Evolutionary conservation across 1,140 invertebrate species (phyloP).

Genomic region (Coenobita brevimanus): DNA sequence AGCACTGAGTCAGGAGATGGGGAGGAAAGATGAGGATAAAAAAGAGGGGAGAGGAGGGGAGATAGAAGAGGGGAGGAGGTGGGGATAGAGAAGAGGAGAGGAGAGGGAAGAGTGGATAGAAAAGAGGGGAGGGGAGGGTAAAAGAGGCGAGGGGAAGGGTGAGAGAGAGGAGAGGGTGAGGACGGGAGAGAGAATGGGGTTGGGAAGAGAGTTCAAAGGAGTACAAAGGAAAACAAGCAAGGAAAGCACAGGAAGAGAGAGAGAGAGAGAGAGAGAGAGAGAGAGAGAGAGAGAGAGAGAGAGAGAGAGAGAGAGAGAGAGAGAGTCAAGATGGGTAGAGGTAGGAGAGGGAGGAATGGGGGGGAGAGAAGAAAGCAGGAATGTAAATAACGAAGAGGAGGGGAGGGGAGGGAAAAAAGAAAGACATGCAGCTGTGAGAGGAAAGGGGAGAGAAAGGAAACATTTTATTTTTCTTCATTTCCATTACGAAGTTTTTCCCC

Average conservation of each 20-base stretch:
- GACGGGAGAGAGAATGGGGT: not conserved
- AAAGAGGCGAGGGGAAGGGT: not conserved
- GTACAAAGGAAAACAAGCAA: not conserved
- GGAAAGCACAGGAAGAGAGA: not conserved
- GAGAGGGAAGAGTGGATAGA: not conserved
- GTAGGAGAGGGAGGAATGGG: too few relatives aligned
- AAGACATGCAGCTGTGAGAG: not conserved
- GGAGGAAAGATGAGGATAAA: too few relatives aligned
- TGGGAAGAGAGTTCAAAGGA: not conserved
- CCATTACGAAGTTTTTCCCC: too few relatives aligned
- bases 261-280: constrained; percentile 13
- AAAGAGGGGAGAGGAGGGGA: too few relatives aligned
- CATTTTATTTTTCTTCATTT: too few relatives aligned
- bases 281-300: too few relatives aligned
- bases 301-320: too few relatives aligned
- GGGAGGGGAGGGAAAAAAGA: not conserved
- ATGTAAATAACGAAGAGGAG: not conserved
- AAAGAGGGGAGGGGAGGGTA: not conserved
- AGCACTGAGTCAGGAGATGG: not conserved
- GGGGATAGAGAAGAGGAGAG: not conserved
- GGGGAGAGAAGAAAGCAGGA: too few relatives aligned
- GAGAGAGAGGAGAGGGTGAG: not conserved
- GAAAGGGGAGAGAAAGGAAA: too few relatives aligned
- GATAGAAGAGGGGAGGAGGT: not conserved
- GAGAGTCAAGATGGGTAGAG: too few relatives aligned